Evolutionary conservation across 2,888 invertebrate genomes (phyloP), one percentile per base, ranked within the genome.

Genomic region (Prosopocoilus inquinatus): DNA sequence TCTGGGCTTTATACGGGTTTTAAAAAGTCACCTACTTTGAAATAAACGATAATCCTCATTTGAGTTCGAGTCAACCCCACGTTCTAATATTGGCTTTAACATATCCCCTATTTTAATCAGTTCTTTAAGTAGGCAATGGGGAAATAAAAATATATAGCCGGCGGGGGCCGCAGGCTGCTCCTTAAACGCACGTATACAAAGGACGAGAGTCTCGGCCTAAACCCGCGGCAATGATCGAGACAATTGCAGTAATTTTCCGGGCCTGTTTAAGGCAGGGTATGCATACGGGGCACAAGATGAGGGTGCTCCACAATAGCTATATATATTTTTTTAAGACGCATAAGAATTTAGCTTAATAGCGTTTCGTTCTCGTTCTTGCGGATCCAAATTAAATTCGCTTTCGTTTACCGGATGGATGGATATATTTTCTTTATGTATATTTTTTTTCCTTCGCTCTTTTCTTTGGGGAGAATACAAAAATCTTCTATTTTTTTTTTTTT

Each of bases 141-240:
- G 76, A 76, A 76, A 76, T 76, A 76, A 75, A 75, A 76, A 76
- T 76, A 76, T 75, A 75, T 74, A 70, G 72, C 74, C 67, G 65
- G 34, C 61, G 67, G 64, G 68, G 67, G 67, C 65, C 66, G 64
- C 57, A 58, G 55, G 51, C 55, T 55, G 55, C 55, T 60, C 61
- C 60, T 62, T 58, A 62, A 63, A 53, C 53, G 51, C 55, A 58
- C 56, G 60, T 61, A 60, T 59, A 60, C 55, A 60, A 50, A 64
- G 60, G 62, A 50, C 57, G 46, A 60, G 47, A 58, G 58, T 64
- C 59, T 53, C 62, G 50, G 50, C 61, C 60, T 61, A 64, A 59
- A 70, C 71, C 72, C 71, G 67, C 70, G 68, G 71, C 73, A 73
- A 74, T 75, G 74, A 75, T 75, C 74, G 74, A 71, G 73, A 74